These are phyloP conservation scores for Nemoura dubitans DNA, from an alignment of 2,888 invertebrate species.

Conservation along the genomic window DNA sequence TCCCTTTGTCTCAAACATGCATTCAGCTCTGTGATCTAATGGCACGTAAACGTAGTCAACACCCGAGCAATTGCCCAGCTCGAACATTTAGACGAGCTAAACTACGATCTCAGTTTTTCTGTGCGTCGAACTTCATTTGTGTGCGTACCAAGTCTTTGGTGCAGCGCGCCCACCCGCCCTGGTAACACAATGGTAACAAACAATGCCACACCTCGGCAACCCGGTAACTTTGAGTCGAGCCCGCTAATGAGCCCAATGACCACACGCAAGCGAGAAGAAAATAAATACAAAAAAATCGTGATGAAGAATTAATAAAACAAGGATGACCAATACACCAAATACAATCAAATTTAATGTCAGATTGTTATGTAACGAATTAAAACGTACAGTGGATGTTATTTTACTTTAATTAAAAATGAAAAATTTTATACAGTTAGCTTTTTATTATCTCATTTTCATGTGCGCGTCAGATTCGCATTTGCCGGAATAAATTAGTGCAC, in stretches of 20 bases:
- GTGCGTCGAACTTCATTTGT: neutral
- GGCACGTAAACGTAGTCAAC: conserved; percentile 1
- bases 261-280: conserved; percentile 19
- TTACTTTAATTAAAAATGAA: neutral
- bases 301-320: conserved; percentile 22
- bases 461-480: neutral
- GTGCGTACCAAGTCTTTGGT: neutral
- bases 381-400: no score
- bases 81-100: neutral
- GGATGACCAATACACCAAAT: neutral
- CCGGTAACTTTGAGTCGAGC: conserved; percentile 10
- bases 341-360: neutral
- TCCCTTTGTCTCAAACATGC: conserved; percentile 13
- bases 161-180: neutral
- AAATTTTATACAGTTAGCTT: neutral
- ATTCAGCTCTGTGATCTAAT: neutral
- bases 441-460: neutral
- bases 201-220: conserved; percentile 24
- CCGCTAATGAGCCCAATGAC: conserved; percentile 23
- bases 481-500: neutral
- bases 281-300: neutral
- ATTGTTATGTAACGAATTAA: conserved; percentile 2
- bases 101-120: neutral
- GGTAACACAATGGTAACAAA: conserved; percentile 16
- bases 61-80: conserved; percentile 15